Percentiles rank a stretch among this genome's conserved stretches.
These are phyloP conservation scores for Drosophila bipectinata DNA, from an alignment of 1,140 invertebrate genomes.

Conservation along the genomic window DNA sequence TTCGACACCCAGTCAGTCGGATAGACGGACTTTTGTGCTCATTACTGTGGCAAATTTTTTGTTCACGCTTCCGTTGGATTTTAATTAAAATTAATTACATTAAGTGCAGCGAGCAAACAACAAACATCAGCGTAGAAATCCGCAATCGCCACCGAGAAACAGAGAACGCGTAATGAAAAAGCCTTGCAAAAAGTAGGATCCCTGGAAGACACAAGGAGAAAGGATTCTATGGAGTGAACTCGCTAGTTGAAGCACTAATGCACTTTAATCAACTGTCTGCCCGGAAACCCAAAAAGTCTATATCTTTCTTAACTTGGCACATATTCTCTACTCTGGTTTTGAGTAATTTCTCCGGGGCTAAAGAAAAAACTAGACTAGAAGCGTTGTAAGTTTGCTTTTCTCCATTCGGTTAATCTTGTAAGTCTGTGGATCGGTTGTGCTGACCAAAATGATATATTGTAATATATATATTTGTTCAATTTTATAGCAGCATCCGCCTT, in stretches of 20 bases:
- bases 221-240: slow-evolving; percentile 15
- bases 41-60: slow-evolving; percentile 75
- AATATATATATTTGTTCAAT: too few relatives aligned
- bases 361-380: too few relatives aligned
- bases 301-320: not conserved
- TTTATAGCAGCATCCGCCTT: too few relatives aligned
- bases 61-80: slow-evolving; percentile 60
- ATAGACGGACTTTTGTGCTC: slow-evolving; percentile 55
- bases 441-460: too few relatives aligned
- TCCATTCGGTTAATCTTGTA: too few relatives aligned
- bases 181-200: slow-evolving; percentile 1
- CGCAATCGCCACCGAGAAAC: slow-evolving; percentile 46
- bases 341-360: too few relatives aligned
- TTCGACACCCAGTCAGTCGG: slow-evolving; percentile 47
- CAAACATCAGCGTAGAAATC: slow-evolving; percentile 52
- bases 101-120: slow-evolving; percentile 78
- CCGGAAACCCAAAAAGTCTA: not conserved
- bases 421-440: too few relatives aligned
- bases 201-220: slow-evolving; percentile 5
- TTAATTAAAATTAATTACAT: slow-evolving; percentile 83
- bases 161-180: slow-evolving; percentile 24
- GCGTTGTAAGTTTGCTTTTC: too few relatives aligned
- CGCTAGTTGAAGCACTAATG: slow-evolving; percentile 34
- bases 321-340: not conserved
- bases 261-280: slow-evolving; percentile 45